Percentiles rank a stretch among this genome's conserved stretches.
Evolutionary conservation across 2,888 invertebrate species (phyloP).

Genomic region (Catocala fraxini): DNA sequence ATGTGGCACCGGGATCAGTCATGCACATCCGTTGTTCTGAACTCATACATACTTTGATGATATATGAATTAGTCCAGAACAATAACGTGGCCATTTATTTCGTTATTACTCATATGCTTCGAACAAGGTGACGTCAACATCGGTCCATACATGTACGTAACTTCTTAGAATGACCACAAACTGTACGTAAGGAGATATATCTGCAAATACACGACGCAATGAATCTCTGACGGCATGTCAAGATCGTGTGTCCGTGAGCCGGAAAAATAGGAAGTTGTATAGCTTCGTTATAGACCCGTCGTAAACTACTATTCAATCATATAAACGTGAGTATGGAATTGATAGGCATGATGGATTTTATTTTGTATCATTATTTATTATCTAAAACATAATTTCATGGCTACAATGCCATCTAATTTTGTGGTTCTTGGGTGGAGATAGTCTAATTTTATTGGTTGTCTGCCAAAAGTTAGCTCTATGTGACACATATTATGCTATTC

Average conservation of each 20-base stretch:
- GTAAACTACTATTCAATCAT: slow-evolving; percentile 1
- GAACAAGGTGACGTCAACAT: slow-evolving; percentile 47
- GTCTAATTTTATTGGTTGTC: slow-evolving; percentile 60
- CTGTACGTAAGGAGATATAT: slow-evolving; percentile 44
- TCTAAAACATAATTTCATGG: slow-evolving; percentile 51
- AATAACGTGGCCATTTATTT: slow-evolving; percentile 58
- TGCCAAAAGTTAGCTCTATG: slow-evolving; percentile 63
- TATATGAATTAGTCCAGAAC: slow-evolving; percentile 60
- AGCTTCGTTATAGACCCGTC: slow-evolving; percentile 9
- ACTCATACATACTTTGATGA: slow-evolving; percentile 60
- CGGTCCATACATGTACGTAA: slow-evolving; percentile 38
- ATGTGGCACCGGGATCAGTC: slow-evolving; percentile 74
- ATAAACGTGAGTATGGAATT: neutral
- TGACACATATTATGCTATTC: slow-evolving; percentile 52
- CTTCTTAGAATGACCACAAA: slow-evolving; percentile 57
- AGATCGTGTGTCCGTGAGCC: slow-evolving; percentile 26
- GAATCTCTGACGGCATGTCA: slow-evolving; percentile 36
- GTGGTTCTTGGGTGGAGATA: slow-evolving; percentile 65
- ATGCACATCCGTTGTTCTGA: slow-evolving; percentile 75
- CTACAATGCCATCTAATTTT: slow-evolving; percentile 55
- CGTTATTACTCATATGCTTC: slow-evolving; percentile 54
- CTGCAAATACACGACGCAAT: slow-evolving; percentile 43
- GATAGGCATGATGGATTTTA: slow-evolving; percentile 14
- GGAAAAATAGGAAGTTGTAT: slow-evolving; percentile 13
- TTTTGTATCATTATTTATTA: slow-evolving; percentile 21